Evolutionary conservation across 2,113 vertebrate species (phyloP).

Genomic region (Spermophilus dauricus): DNA sequence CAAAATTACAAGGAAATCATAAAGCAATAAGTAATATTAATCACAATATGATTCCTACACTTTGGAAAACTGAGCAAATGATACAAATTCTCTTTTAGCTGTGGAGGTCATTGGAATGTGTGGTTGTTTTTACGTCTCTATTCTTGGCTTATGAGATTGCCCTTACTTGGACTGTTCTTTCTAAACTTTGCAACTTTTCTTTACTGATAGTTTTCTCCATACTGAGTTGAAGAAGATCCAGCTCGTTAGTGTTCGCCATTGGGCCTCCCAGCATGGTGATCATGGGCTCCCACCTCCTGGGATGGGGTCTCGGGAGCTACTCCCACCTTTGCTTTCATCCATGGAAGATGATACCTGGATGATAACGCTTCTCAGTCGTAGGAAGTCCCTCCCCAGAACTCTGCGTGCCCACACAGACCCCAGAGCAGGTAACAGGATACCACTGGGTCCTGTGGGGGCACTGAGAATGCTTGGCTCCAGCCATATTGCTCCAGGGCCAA

Average conservation of each 20-base stretch:
- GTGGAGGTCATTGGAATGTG: background rate
- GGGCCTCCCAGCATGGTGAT: too few species aligned
- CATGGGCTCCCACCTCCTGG: background rate
- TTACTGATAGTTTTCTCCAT: background rate
- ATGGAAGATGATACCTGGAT: background rate
- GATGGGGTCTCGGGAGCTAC: background rate
- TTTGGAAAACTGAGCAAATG: background rate
- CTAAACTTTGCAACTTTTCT: background rate
- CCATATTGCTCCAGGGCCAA: background rate
- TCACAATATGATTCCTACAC: background rate
- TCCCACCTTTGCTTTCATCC: background rate
- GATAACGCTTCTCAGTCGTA: background rate
- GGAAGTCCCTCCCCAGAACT: background rate
- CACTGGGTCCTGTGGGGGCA: background rate
- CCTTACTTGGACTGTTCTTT: background rate
- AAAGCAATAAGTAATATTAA: background rate
- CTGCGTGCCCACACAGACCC: background rate
- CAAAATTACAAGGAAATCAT: background rate
- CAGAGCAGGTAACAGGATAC: background rate
- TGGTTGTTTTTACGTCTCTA: background rate
- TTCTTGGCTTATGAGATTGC: background rate
- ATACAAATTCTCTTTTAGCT: background rate
- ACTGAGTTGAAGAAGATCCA: background rate
- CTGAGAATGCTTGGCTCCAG: background rate
- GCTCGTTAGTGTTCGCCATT: background rate